These are phyloP conservation scores for Diceros bicornis DNA, from an alignment of 2,797 vertebrate genomes.

Conservation along the genomic window DNA sequence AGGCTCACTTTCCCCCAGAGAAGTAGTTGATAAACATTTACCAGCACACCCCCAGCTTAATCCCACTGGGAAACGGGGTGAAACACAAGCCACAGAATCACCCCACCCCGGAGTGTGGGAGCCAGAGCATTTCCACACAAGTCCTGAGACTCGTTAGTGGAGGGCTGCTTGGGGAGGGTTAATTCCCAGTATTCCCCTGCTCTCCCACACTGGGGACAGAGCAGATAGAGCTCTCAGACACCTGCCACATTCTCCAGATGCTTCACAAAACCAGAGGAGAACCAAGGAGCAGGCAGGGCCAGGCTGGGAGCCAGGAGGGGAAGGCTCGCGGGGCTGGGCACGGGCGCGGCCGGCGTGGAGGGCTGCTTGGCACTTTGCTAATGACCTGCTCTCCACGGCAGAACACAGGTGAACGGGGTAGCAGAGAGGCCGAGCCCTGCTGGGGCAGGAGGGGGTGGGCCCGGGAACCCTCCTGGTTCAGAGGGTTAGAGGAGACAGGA, in stretches of 20 bases:
- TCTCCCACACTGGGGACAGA: not conserved
- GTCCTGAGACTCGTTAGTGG: not conserved
- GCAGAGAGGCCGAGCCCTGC: not conserved
- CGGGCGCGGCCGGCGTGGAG: rapidly evolving
- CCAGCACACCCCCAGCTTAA: not conserved
- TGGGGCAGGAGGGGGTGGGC: not conserved
- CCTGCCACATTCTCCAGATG: not conserved
- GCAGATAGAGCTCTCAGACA: not conserved
- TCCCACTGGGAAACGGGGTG: not conserved
- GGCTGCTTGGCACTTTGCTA: not conserved
- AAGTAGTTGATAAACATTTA: not conserved
- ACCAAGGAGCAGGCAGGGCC: not conserved
- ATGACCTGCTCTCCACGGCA: not conserved
- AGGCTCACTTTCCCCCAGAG: not conserved
- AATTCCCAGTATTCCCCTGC: not conserved
- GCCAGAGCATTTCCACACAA: not conserved
- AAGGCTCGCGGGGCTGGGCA: rapidly evolving
- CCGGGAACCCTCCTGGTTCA: not conserved
- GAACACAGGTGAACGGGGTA: not conserved
- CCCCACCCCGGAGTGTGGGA: too few species aligned
- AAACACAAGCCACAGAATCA: not conserved
- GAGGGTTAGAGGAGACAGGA: not conserved
- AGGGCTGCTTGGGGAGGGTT: not conserved
- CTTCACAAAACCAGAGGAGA: not conserved
- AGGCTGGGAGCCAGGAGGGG: not conserved